Conservation (phyloP, 2,888 invertebrate genomes). For the Patella pellucida region DNA sequence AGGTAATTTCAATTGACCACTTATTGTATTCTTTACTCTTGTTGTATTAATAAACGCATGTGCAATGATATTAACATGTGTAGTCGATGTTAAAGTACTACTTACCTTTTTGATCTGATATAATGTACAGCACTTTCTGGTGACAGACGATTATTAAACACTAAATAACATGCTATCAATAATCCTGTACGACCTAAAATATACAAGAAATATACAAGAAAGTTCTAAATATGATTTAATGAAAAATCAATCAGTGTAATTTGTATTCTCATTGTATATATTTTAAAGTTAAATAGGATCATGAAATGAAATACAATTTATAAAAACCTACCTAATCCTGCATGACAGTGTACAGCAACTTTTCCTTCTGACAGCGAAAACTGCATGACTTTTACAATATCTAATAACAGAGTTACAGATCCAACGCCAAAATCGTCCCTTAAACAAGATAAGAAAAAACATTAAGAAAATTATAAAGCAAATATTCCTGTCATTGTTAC, state of each 20-base stretch:
- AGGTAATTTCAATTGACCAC: no score
- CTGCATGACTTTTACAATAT: conserved; percentile 91
- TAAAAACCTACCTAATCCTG: conserved; percentile 73
- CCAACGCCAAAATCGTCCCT: conserved; percentile 88
- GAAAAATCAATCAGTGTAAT: not conserved
- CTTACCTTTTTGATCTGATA: conserved; percentile 79
- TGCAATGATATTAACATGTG: not conserved
- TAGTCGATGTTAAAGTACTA: not conserved
- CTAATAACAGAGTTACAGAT: conserved; percentile 81
- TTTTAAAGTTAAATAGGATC: no score
- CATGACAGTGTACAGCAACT: conserved; percentile 88
- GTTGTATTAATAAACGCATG: no score
- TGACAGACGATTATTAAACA: conserved; percentile 82
- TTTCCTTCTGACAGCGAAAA: conserved; percentile 86
- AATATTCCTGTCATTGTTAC: not conserved
- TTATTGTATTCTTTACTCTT: no score
- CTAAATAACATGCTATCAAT: conserved; percentile 87
- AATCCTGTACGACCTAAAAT: conserved; percentile 84
- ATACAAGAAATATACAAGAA: not conserved
- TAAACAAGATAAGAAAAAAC: conserved; percentile 23
- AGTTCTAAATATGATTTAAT: not conserved
- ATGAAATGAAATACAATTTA: no score
- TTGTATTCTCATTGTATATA: no score
- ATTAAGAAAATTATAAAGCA: no score
- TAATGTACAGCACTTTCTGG: conserved; percentile 86